Conservation (phyloP, 2,113 vertebrate species). For the Abramis brama region DNA sequence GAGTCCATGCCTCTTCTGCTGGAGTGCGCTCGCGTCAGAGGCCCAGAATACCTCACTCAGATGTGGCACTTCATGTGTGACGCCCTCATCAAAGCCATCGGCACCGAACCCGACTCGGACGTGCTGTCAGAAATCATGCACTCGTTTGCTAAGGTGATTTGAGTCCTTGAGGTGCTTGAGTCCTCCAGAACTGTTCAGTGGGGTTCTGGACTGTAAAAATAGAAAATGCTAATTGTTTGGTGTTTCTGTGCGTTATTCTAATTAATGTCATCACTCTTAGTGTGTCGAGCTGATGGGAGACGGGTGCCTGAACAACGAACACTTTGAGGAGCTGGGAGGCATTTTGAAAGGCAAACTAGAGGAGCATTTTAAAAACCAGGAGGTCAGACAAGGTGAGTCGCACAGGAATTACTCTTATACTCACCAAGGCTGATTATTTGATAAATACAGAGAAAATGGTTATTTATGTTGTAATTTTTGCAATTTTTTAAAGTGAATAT, state of each 20-base stretch:
- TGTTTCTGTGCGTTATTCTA: not conserved
- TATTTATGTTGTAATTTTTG: no score
- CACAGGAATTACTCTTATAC: not conserved
- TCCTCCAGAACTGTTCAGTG: not conserved
- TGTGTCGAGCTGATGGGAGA: conserved; percentile 98
- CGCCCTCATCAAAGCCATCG: conserved; percentile 95
- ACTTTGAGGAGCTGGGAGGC: conserved; percentile 95
- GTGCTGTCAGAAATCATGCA: conserved; percentile 99
- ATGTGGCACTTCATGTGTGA: conserved; percentile 99
- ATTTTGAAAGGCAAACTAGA: conserved; percentile 95
- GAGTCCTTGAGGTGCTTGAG: no score
- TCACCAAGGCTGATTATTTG: not conserved
- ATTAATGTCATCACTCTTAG: conserved; percentile 62
- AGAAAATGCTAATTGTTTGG: not conserved
- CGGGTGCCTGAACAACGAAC: conserved; percentile 94
- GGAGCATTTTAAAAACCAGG: conserved; percentile 99
- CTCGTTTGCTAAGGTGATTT: conserved; percentile 92
- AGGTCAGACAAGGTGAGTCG: conserved; percentile 88
- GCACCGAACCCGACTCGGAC: conserved; percentile 95
- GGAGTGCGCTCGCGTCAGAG: conserved; percentile 91
- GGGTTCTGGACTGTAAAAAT: not conserved
- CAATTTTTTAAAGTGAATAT: no score
- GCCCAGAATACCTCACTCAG: conserved; percentile 94
- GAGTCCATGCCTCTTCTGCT: conserved; percentile 97
- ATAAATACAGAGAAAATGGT: no score